These are phyloP conservation scores for Astur gentilis DNA, from an alignment of 2,113 vertebrate species.

Conservation along the genomic window DNA sequence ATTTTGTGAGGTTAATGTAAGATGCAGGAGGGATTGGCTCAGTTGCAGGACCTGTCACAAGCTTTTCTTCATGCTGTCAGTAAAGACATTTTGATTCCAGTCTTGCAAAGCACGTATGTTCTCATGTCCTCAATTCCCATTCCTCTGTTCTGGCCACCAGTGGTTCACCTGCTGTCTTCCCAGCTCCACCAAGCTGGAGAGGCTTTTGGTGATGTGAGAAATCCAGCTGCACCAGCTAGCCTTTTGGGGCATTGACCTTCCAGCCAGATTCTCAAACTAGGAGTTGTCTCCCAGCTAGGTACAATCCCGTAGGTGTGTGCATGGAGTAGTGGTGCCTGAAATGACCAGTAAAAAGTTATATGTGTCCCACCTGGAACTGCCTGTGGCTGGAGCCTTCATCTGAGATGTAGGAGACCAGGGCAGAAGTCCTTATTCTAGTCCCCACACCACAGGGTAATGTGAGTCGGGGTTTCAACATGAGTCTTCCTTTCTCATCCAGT, in stretches of 20 bases:
- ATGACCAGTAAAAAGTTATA: not conserved
- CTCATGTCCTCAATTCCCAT: not conserved
- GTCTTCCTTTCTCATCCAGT: not conserved
- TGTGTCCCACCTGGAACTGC: not conserved
- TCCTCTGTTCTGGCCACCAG: not conserved
- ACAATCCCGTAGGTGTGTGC: accelerated
- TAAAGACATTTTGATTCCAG: not conserved
- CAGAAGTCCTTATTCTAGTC: not conserved
- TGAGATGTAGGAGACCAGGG: not conserved
- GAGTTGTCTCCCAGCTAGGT: not conserved
- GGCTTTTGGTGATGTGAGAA: not conserved
- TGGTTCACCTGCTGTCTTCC: not conserved
- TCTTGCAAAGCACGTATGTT: not conserved
- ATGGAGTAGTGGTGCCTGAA: not conserved
- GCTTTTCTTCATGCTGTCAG: not conserved
- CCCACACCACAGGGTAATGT: not conserved
- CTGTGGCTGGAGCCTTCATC: not conserved
- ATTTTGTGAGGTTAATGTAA: not conserved
- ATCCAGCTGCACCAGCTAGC: not conserved
- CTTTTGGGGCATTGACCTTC: not conserved
- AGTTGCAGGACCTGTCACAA: not conserved
- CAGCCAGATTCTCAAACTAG: not conserved
- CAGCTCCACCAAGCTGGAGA: not conserved
- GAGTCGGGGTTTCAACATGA: not conserved
- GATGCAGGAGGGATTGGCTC: not conserved